Base-by-base conservation (phyloP, 2,888 invertebrate species). In the Troglohyphantes excavatus region DNA sequence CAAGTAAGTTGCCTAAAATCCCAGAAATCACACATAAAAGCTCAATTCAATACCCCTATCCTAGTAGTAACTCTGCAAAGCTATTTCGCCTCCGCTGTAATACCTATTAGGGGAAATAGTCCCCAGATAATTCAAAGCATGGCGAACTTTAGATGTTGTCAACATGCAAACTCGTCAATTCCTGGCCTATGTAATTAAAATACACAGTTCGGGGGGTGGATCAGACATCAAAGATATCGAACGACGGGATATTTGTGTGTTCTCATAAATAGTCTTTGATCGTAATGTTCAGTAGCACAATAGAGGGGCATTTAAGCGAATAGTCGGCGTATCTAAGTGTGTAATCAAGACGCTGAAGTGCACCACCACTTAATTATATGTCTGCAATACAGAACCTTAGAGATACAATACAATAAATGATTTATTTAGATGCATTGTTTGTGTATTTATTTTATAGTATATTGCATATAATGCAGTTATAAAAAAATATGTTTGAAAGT, bases 131-230 rank as follows among this genome's bases (percentile, higher is more conserved):
- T 72, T 82, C 39, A 68, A 46, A 68, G 70, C 23, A 33, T 43
- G 26, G 39, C 23, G 26, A 39, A 65, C 43, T 53, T 67, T 53
- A 23, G 29, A 53, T 46, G 68, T 19, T 81, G 79, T 68, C 79
- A 68, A 73, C 72, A 73, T 43, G 21, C 13, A 63, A 23, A 23
- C 43, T 63, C 33, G 39, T 72, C 72, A 73, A 75, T 75, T 65
- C 19, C 61, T 43, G 61, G 27, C 27, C 53, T 43, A 21, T 86
- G 76, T 86, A 79, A 86, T 86, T 79, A 86, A 86, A 86, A 43
- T 72, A 70, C 46, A 61, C 43, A 79, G 26, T 39, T 39, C 6
- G 13, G 46, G 72, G n/a, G 46, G 73, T 46, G 59, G 39, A 13
- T 7, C 29, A 73, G 43, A 73, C 63, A 39, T 21, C 19, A 78